phyloP scores from a whole-genome alignment of 2,113 vertebrate species.

The Tylochromis polylepis region DNA sequence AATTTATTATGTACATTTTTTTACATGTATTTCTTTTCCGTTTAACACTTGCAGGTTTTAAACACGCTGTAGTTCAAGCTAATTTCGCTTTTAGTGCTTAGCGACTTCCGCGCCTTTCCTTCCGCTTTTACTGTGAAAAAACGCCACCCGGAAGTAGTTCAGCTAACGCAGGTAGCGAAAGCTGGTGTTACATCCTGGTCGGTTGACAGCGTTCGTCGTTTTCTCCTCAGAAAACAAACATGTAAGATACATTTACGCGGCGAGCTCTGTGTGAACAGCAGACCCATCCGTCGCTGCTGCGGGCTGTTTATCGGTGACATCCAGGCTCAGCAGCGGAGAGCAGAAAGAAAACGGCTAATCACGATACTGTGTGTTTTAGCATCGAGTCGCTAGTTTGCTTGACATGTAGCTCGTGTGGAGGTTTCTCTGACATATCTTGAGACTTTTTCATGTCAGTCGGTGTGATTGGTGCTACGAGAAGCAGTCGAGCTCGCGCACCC shows the following conservation, averaged over 20 bases:
- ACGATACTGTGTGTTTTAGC: slow-evolving; percentile 4
- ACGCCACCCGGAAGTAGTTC: slow-evolving; percentile 49
- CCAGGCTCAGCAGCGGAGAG: background rate
- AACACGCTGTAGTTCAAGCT: background rate
- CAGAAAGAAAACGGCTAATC: background rate
- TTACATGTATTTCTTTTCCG: background rate
- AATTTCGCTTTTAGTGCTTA: background rate
- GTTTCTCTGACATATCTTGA: background rate
- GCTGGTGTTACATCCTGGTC: slow-evolving; percentile 28
- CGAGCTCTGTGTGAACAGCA: background rate
- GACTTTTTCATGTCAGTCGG: background rate
- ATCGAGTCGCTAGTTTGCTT: slow-evolving; percentile 2
- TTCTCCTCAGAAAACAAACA: slow-evolving; percentile 45
- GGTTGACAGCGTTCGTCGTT: slow-evolving; percentile 58
- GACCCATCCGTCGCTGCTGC: background rate
- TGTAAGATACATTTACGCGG: slow-evolving; percentile 6
- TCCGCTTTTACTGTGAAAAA: slow-evolving; percentile 45
- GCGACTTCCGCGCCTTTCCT: background rate
- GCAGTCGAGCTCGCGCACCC: background rate
- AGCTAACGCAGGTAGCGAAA: background rate
- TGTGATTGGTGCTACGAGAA: background rate
- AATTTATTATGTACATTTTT: too few relatives aligned
- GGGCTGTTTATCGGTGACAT: background rate
- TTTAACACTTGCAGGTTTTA: background rate
- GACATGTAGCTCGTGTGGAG: slow-evolving; percentile 39